Conservation (phyloP, 2,888 invertebrate genomes). For the Heteromurus nitidus region DNA sequence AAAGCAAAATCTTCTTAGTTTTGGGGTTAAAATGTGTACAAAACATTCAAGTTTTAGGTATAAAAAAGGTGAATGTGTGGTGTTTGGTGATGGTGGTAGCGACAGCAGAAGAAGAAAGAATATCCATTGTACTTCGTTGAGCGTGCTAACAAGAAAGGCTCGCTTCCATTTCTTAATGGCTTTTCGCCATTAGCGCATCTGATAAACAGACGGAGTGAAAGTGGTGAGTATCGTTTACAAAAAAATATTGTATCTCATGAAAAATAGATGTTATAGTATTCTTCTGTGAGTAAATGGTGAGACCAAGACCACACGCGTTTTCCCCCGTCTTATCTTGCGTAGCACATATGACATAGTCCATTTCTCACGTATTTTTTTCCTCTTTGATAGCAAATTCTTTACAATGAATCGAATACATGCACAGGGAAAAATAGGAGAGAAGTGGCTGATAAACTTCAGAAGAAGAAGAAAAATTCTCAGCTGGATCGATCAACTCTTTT, state of each 20-base stretch:
- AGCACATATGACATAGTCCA: slow-evolving; percentile 55
- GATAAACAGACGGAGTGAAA: slow-evolving; percentile 54
- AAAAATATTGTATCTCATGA: too few relatives aligned
- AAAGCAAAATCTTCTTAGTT: too few relatives aligned
- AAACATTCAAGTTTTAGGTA: too few relatives aligned
- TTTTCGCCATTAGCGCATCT: slow-evolving; percentile 62
- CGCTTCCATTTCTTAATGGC: slow-evolving; percentile 60
- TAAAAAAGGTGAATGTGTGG: too few relatives aligned
- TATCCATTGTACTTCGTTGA: slow-evolving; percentile 15
- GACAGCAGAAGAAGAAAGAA: background rate
- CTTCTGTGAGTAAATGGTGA: slow-evolving; percentile 37
- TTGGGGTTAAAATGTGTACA: slow-evolving; percentile 19
- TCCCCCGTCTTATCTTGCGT: too few relatives aligned
- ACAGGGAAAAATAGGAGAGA: background rate
- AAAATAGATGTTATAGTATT: too few relatives aligned
- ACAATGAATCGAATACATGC: background rate
- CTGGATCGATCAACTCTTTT: slow-evolving; percentile 46
- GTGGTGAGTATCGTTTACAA: slow-evolving; percentile 38
- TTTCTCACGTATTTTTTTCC: slow-evolving; percentile 14
- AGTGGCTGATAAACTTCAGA: background rate
- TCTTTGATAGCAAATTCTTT: background rate
- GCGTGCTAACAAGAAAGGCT: slow-evolving; percentile 41
- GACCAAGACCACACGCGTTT: slow-evolving; percentile 37
- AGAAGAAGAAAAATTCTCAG: slow-evolving; percentile 23
- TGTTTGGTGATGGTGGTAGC: slow-evolving; percentile 7